Base-by-base conservation (phyloP, 2,888 invertebrate genomes). In the Coecobrya sp. region DNA sequence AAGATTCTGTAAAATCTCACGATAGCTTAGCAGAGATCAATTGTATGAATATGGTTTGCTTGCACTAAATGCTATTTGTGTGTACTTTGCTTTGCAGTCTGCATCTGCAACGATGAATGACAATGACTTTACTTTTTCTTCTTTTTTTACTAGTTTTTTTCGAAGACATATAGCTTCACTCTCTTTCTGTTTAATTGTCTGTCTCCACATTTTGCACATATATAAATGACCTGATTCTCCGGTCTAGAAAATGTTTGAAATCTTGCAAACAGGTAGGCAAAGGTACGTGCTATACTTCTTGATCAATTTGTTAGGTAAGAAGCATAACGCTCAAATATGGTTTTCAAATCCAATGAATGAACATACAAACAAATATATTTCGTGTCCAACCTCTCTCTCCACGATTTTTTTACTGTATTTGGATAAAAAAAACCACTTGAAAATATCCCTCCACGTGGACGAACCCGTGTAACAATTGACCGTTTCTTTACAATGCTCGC, bases 201-300 rank as follows among this genome's bases (percentile, higher is more conserved):
- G 22, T 59, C 8, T n/a, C 7, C 7, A 19, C 8, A 19, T 22
- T 5, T 8, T 59, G 19, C n/a, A 73, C 16, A 1, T 45, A 76
- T 45, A 36, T 19, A 52, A 86, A 70, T 86, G 86, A 86, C 86
- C 86, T 86, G 86, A 86, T 86, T 86, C n/a, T 52, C 70, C 86
- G 86, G 86, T 86, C 86, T 86, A 86, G 49, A 86, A 86, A 86
- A 70, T 45, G 55, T 30, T 52, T 70, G 10, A 36, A 36, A 25
- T 11, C 2, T 19, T 59, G 8, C n/a, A n/a, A n/a, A n/a, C n/a
- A n/a, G n/a, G n/a, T n/a, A n/a, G n/a, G n/a, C n/a, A n/a, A 59
- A 59, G 36, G 59, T 3, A 52, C 52, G 52, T 52, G 52, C 52
- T 16, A 16, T 52, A 16, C 52, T 52, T 3, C 10, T 62, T 13